Conservation (phyloP, 2,113 vertebrate species). For the Anguilla japonica region DNA sequence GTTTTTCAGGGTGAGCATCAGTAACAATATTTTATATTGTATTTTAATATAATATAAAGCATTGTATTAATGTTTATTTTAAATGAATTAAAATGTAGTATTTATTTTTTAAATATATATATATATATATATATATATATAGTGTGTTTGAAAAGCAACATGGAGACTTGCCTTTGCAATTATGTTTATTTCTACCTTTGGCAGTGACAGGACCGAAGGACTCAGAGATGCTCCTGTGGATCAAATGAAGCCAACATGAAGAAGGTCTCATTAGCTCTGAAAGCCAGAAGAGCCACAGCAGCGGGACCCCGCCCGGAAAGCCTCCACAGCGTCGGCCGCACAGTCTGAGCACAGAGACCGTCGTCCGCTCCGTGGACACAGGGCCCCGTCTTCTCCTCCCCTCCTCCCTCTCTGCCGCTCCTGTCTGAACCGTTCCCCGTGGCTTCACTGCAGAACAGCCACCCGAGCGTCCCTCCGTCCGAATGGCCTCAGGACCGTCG, state of each 20-base stretch:
- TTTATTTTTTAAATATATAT: no score
- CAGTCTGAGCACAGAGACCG: conserved; percentile 23
- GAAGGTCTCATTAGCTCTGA: conserved; percentile 40
- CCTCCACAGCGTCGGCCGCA: conserved; percentile 21
- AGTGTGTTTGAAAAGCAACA: background rate
- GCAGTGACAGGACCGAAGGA: conserved; percentile 59
- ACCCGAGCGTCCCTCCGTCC: conserved; percentile 1
- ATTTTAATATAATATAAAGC: no score
- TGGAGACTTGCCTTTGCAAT: background rate
- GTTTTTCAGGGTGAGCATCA: no score
- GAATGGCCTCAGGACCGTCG: conserved; percentile 68
- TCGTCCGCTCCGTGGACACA: conserved; percentile 20
- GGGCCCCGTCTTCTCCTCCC: conserved; percentile 11
- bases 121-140: no score
- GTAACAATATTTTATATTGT: no score
- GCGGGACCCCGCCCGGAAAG: conserved; percentile 49
- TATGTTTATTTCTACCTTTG: conserved; percentile 38
- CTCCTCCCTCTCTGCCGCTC: background rate
- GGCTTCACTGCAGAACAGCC: conserved; percentile 19
- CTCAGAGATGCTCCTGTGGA: conserved; percentile 43
- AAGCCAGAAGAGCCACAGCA: conserved; percentile 48
- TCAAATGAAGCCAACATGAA: conserved; percentile 64
- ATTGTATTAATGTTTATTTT: no score
- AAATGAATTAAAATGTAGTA: no score
- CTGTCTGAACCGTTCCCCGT: background rate